phyloP scores from a whole-genome alignment of 2,797 vertebrate genomes.

The Micrastur ruficollis region DNA sequence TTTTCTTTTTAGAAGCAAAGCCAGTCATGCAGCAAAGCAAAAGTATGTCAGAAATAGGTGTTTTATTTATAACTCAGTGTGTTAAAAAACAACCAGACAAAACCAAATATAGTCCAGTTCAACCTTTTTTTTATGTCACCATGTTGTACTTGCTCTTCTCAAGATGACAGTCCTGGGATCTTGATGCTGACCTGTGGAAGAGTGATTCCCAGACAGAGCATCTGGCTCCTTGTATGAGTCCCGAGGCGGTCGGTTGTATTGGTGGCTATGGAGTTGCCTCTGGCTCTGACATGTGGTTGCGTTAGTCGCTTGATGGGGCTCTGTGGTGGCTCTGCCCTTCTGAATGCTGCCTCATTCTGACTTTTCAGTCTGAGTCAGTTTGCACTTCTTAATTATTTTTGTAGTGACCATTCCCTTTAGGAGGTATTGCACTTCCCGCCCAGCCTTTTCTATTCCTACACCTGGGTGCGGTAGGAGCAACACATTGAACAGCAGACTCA shows the following conservation, averaged over 20 bases:
- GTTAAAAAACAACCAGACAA: not conserved
- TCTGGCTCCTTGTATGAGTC: conserved; percentile 60
- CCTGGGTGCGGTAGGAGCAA: not conserved
- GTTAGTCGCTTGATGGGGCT: conserved; percentile 6
- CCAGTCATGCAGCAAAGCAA: not conserved
- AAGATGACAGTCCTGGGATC: conserved; percentile 58
- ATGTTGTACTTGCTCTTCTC: not conserved
- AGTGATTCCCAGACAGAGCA: conserved; percentile 58
- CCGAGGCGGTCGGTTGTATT: conserved; percentile 26
- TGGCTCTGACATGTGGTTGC: conserved; percentile 39
- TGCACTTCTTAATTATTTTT: not conserved
- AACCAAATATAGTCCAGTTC: not conserved
- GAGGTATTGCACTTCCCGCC: not conserved
- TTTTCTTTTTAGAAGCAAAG: not conserved
- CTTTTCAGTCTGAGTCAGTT: not conserved
- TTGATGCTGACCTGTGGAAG: conserved; percentile 43
- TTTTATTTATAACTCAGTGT: conserved; percentile 27
- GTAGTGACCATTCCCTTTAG: not conserved
- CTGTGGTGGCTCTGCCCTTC: not conserved
- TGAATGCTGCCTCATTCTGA: conserved; percentile 2
- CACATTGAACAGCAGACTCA: not conserved
- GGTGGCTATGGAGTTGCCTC: conserved; percentile 35
- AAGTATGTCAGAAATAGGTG: conserved; percentile 3
- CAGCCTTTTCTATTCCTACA: not conserved
- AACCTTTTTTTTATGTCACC: conserved; percentile 25